Evolutionary conservation across 1,140 invertebrate genomes (phyloP), one percentile per base, ranked within the genome.

Genomic region (Conopomorpha cramerella): DNA sequence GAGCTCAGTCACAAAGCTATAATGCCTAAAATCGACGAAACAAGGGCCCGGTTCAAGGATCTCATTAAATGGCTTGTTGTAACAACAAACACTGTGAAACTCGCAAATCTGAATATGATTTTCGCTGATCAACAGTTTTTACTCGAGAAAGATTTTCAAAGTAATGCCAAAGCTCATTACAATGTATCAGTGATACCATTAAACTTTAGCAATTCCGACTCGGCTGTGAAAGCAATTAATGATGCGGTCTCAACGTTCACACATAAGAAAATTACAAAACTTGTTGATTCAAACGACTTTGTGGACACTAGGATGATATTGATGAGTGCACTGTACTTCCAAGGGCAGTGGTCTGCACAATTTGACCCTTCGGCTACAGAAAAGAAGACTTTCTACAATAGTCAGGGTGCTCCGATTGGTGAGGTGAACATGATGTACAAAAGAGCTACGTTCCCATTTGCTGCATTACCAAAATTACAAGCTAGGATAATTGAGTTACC

Each of bases 321-420:
- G 12, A 84, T 88, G 0, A 93, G 90, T 49, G 86, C 86, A 0
- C 63, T 94, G 12, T 92, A 88, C 55, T 95, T 95, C 68, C 93
- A 91, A 74, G 91, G 89, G 8, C 70, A 79, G 17, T 95, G 92
- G 92, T 78, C 82, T 32, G 67, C 81, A 3, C 81, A 23, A 23
- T 23, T 10, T 10, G 19, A 4, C 19, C 4, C 19, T 23, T 4
- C 19, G 19, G 19, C 46, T 0, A 93, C 91, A n/a, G 49, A 43
- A 13, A 56, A 46, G 38, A 63, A 74, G 32, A 43, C 65, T 0
- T 86, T 86, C 41, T 82, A 67, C 34, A 68, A 81, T 40, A 80
- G 82, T 29, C 51, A 65, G 10, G 77, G 71, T 3, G 57, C 64
- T 2, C 49, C 59, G 36, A 57, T 83, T 7, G 79, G 79, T 3